Evolutionary conservation across 2,113 vertebrate genomes (phyloP).

Genomic region (Xyrauchen texanus): DNA sequence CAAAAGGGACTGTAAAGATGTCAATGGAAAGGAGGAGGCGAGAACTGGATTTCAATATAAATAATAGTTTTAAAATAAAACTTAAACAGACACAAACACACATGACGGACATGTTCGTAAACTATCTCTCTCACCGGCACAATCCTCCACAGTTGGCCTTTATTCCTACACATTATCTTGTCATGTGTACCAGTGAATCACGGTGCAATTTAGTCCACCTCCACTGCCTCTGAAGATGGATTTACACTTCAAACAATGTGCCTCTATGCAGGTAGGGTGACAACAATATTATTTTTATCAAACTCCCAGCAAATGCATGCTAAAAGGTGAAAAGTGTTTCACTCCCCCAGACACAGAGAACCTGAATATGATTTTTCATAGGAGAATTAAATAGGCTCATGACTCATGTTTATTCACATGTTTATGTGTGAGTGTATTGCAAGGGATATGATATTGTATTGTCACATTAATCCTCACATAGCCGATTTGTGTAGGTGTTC

Average conservation of each 20-base stretch:
- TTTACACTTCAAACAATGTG: slow-evolving; percentile 44
- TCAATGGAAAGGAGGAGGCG: too few relatives aligned
- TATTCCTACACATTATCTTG: neutral
- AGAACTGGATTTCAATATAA: too few relatives aligned
- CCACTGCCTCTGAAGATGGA: slow-evolving; percentile 33
- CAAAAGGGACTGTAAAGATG: too few relatives aligned
- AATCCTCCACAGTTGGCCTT: too few relatives aligned
- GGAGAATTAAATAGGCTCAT: neutral
- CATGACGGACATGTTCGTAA: too few relatives aligned
- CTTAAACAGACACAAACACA: too few relatives aligned
- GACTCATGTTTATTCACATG: neutral
- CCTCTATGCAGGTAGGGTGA: slow-evolving; percentile 31
- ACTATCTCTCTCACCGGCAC: too few relatives aligned
- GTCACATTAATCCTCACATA: too few relatives aligned
- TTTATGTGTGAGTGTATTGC: neutral
- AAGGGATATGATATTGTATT: too few relatives aligned
- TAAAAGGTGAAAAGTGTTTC: slow-evolving; percentile 24
- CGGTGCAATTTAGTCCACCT: slow-evolving; percentile 19
- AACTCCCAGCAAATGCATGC: slow-evolving; percentile 16
- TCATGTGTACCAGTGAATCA: slow-evolving; percentile 39
- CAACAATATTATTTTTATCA: slow-evolving; percentile 28
- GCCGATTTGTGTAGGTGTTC: too few relatives aligned
- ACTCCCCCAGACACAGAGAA: slow-evolving; percentile 23
- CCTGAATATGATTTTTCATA: neutral
- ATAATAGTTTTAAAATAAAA: too few relatives aligned